Conservation (phyloP, 2,888 invertebrate genomes). For the Drosophila niveifrons region DNA sequence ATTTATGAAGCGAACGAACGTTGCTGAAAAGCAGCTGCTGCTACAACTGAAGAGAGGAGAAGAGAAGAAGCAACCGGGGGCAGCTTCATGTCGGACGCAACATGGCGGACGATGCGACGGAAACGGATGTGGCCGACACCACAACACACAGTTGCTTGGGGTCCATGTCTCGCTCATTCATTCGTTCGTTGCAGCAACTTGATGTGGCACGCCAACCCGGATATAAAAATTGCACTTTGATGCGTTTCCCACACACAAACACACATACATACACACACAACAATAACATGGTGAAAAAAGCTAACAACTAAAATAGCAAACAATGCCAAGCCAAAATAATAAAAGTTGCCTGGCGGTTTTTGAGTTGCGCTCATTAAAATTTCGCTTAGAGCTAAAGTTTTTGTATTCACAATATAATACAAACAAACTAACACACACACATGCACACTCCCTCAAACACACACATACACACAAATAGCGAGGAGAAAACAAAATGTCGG, state of each 20-base stretch:
- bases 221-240: constrained; percentile 79
- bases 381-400: constrained; percentile 62
- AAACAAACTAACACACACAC: constrained; percentile 14
- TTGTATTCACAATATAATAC: constrained; percentile 48
- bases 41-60: background rate
- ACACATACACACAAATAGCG: background rate
- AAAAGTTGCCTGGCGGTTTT: constrained; percentile 70
- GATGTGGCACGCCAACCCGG: constrained; percentile 59
- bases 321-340: constrained; percentile 65
- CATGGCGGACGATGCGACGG: constrained; percentile 45
- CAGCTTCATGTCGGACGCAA: constrained; percentile 37
- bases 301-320: constrained; percentile 56
- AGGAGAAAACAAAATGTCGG: constrained; percentile 40
- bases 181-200: constrained; percentile 43
- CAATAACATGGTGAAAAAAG: constrained; percentile 21
- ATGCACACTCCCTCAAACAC: constrained; percentile 6
- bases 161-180: constrained; percentile 13
- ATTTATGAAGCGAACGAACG: constrained; percentile 72
- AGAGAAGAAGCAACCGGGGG: too few relatives aligned
- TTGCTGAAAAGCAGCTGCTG: constrained; percentile 58
- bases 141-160: constrained; percentile 26
- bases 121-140: constrained; percentile 64
- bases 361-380: constrained; percentile 72
- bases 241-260: constrained; percentile 51
- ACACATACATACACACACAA: constrained; percentile 9